phyloP scores from a whole-genome alignment of 35 echinoderm and acorn worm genomes.

The Heliocidaris erythrogramma region DNA sequence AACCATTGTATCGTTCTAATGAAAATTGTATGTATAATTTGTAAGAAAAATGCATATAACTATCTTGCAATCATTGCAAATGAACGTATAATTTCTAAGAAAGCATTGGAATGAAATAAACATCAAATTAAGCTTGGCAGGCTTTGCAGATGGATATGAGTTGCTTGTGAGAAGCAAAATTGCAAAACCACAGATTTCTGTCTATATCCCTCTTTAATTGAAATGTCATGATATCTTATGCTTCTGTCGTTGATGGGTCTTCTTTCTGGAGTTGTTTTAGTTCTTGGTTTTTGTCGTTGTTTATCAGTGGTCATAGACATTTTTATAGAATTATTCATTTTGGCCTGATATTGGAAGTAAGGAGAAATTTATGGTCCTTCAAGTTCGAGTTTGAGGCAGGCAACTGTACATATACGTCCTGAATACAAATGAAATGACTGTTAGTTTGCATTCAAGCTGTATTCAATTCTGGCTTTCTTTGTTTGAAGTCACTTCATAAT shows the following conservation, averaged over 20 bases:
- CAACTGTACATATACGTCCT: background rate
- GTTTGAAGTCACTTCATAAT: background rate
- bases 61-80: background rate
- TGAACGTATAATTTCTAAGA: background rate
- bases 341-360: background rate
- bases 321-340: background rate
- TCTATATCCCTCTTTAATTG: conserved; percentile 25
- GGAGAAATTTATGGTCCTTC: background rate
- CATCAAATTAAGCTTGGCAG: conserved; percentile 37
- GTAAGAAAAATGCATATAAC: conserved; percentile 4
- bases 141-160: background rate
- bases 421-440: background rate
- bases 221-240: conserved; percentile 50
- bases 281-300: background rate
- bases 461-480: background rate
- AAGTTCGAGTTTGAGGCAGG: background rate
- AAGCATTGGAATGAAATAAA: conserved; percentile 33
- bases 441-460: background rate
- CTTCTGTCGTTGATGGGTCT: background rate
- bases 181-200: conserved; percentile 27
- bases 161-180: background rate
- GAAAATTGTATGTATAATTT: conserved; percentile 7
- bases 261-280: background rate
- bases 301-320: background rate
- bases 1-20: background rate